Conservation (phyloP, 2,888 invertebrate species). For the Allolobophora icterica region DNA sequence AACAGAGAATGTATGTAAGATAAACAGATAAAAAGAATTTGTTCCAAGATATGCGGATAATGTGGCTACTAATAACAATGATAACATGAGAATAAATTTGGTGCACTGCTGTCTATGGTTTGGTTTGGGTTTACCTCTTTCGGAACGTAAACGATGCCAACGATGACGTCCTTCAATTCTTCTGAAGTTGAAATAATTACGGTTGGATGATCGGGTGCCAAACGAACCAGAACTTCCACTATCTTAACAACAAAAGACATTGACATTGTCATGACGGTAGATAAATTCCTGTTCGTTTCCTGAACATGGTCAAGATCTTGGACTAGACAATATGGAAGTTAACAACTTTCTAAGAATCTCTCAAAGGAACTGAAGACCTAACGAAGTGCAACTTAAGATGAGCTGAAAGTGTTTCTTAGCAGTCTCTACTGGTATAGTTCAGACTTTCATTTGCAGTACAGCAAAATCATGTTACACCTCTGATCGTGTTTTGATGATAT, state of each 20-base stretch:
- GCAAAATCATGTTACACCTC: too few species aligned
- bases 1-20: background rate
- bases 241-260: background rate
- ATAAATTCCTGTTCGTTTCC: too few species aligned
- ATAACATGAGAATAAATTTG: background rate
- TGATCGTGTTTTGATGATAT: too few species aligned
- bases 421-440: too few species aligned
- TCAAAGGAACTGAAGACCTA: too few species aligned
- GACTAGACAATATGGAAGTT: too few species aligned
- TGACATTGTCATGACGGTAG: background rate
- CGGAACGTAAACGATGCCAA: conserved; percentile 34
- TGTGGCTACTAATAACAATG: background rate
- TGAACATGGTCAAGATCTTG: too few species aligned
- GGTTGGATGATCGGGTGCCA: conserved; percentile 23
- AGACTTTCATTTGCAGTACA: too few species aligned
- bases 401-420: too few species aligned
- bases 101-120: background rate
- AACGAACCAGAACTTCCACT: conserved; percentile 29
- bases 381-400: too few species aligned
- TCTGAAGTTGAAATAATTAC: conserved; percentile 11
- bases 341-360: too few species aligned
- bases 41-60: background rate
- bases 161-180: background rate
- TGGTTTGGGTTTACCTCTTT: background rate
- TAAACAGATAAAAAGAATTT: too few species aligned